A percentile compares a stretch with the other conserved stretches of the same genome.
phyloP scores from a whole-genome alignment of 64 coral and sea anemone species.

The Actinia tenebrosa region DNA sequence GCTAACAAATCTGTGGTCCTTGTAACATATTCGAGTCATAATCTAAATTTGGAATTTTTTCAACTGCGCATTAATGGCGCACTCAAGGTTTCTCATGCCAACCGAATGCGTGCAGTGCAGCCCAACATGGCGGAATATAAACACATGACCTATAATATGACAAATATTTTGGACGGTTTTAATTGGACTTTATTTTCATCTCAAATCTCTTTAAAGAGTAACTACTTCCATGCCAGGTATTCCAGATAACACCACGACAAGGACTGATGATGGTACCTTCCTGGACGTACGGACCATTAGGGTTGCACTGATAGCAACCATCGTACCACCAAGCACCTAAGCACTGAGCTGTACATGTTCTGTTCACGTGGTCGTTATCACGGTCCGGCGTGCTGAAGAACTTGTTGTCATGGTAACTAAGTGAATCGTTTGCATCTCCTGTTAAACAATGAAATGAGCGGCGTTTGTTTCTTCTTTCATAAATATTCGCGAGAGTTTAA shows the following conservation, averaged over 20 bases:
- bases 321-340: neutral
- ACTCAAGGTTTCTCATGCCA: too few relatives aligned
- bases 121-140: too few relatives aligned
- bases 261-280: neutral
- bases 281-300: neutral
- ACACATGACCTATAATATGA: too few relatives aligned
- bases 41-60: too few relatives aligned
- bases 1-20: too few relatives aligned
- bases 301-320: neutral
- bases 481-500: too few relatives aligned
- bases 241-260: neutral
- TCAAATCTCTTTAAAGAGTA: slow-evolving; percentile 1
- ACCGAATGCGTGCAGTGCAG: too few relatives aligned
- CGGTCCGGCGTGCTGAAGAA: neutral
- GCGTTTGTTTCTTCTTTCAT: too few relatives aligned
- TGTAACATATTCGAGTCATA: too few relatives aligned
- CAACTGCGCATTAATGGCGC: too few relatives aligned
- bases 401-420: neutral
- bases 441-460: neutral
- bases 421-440: neutral
- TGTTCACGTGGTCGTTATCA: neutral
- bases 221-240: neutral
- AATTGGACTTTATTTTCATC: neutral
- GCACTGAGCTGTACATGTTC: neutral
- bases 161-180: too few relatives aligned